Conservation (phyloP, 2,113 vertebrate genomes). For the Coregonus clupeaformis region DNA sequence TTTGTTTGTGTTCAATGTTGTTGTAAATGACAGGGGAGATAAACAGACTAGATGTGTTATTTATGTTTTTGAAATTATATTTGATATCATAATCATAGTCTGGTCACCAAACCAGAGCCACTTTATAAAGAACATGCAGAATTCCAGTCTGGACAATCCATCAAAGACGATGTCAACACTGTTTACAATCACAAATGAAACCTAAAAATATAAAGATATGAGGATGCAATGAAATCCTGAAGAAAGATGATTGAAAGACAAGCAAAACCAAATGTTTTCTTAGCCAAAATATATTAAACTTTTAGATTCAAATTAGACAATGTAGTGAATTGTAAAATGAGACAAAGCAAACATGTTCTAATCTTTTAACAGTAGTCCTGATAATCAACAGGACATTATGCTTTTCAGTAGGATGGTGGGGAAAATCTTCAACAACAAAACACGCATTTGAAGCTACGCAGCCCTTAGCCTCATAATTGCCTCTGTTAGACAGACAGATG, state of each 20-base stretch:
- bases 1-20: slow-evolving; percentile 31
- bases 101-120: slow-evolving; percentile 29
- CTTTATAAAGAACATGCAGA: slow-evolving; percentile 26
- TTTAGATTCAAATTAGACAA: too few relatives aligned
- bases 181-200: slow-evolving; percentile 26
- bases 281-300: background rate
- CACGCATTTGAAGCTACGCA: background rate
- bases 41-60: slow-evolving; percentile 15
- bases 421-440: background rate
- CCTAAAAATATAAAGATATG: slow-evolving; percentile 6
- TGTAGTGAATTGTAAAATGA: too few relatives aligned
- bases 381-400: background rate
- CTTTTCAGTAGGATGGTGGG: background rate
- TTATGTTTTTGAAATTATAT: slow-evolving; percentile 44
- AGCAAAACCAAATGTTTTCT: slow-evolving; percentile 2
- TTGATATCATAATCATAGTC: slow-evolving; percentile 48
- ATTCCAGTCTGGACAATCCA: slow-evolving; percentile 33
- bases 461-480: background rate
- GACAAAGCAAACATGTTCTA: background rate
- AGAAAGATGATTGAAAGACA: slow-evolving; percentile 8
- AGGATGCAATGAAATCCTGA: background rate
- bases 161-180: slow-evolving; percentile 34
- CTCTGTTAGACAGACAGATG: background rate
- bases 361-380: too few relatives aligned
- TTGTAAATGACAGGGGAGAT: slow-evolving; percentile 29